Conservation (phyloP, 2,888 invertebrate species). For the Timema podura region DNA sequence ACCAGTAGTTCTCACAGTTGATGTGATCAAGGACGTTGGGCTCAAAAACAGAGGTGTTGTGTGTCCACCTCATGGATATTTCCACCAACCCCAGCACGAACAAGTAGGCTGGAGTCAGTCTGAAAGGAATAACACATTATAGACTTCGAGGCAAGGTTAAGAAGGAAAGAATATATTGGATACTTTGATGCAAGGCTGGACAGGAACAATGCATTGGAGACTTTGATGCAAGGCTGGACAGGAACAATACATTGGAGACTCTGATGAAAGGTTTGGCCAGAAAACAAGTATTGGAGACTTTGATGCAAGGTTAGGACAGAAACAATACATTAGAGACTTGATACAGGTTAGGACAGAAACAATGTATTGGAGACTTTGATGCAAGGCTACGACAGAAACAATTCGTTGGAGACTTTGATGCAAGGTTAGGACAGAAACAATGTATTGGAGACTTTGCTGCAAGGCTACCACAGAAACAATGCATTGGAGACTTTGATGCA, state of each 20-base stretch:
- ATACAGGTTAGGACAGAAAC: too few relatives aligned
- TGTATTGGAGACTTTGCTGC: too few relatives aligned
- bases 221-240: background rate
- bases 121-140: slow-evolving; percentile 40
- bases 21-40: slow-evolving; percentile 65
- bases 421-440: too few relatives aligned
- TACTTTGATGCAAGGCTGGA: background rate
- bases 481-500: too few relatives aligned
- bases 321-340: too few relatives aligned
- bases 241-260: background rate
- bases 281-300: background rate
- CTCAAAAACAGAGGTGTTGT: slow-evolving; percentile 69
- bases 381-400: too few relatives aligned
- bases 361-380: too few relatives aligned
- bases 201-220: background rate
- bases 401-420: too few relatives aligned
- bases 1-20: slow-evolving; percentile 76
- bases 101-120: slow-evolving; percentile 77
- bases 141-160: background rate
- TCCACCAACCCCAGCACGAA: slow-evolving; percentile 73
- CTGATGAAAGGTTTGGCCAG: background rate
- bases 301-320: too few relatives aligned
- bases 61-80: slow-evolving; percentile 64
- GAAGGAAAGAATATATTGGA: background rate
- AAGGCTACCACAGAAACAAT: too few relatives aligned